Percentiles rank a stretch among this genome's conserved stretches.
These are phyloP conservation scores for Serrognathus titanus DNA, from an alignment of 2,888 invertebrate genomes.

Conservation along the genomic window DNA sequence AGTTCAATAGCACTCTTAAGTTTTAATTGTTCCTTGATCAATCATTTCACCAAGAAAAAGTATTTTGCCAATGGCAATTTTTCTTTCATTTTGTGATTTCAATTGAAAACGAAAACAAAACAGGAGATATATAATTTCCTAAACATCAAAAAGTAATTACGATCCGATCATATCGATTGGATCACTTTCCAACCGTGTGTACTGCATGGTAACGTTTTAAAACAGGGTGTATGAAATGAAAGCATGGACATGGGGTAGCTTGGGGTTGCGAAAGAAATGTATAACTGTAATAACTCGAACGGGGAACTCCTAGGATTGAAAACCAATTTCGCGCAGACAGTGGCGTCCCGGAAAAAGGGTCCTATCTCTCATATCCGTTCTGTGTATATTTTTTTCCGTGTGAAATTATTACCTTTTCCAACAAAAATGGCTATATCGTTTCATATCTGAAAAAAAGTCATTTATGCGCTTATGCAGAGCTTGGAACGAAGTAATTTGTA, in stretches of 20 bases:
- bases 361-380: neutral
- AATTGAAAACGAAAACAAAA: too few species aligned
- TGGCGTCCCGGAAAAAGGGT: neutral
- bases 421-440: too few species aligned
- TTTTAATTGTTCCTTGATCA: too few species aligned
- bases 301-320: conserved; percentile 14
- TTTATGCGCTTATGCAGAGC: too few species aligned
- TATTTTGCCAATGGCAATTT: too few species aligned
- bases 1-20: too few species aligned
- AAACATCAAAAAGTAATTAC: neutral
- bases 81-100: too few species aligned
- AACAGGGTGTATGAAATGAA: conserved; percentile 3
- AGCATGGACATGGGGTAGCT: conserved; percentile 4
- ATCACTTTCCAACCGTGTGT: neutral
- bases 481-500: too few species aligned
- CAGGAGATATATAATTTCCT: neutral
- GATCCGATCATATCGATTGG: neutral
- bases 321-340: conserved; percentile 9
- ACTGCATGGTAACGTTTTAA: neutral
- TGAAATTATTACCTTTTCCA: neutral
- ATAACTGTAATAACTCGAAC: conserved; percentile 18
- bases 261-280: conserved; percentile 9
- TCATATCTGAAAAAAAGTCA: too few species aligned
- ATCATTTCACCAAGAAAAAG: too few species aligned
- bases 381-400: neutral